Conservation (phyloP, 2,113 vertebrate genomes). For the Dinomys branickii region DNA sequence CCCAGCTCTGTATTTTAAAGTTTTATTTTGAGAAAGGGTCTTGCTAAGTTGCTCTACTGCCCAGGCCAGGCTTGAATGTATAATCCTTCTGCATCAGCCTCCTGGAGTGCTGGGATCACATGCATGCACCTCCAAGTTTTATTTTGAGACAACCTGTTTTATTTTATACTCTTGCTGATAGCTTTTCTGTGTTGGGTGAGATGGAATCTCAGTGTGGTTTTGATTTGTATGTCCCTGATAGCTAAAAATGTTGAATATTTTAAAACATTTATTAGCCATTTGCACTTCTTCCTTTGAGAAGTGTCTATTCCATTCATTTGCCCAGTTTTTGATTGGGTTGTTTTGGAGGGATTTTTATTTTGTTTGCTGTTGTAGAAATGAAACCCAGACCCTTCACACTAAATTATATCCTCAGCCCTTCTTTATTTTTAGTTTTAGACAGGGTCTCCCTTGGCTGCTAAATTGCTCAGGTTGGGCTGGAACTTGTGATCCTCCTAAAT, state of each 20-base stretch:
- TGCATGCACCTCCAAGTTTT: background rate
- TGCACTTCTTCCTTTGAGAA: background rate
- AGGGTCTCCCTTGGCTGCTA: background rate
- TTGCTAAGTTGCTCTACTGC: background rate
- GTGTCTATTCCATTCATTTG: background rate
- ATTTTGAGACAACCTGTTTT: background rate
- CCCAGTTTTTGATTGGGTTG: background rate
- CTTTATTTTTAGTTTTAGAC: background rate
- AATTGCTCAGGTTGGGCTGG: background rate
- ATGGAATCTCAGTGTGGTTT: background rate
- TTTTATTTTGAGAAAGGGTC: background rate
- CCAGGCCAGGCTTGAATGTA: background rate
- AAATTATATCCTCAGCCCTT: background rate
- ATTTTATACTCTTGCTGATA: background rate
- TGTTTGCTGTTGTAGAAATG: background rate
- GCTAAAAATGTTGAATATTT: background rate
- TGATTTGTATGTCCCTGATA: background rate
- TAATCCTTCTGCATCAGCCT: background rate
- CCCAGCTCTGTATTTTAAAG: background rate
- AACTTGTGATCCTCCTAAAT: background rate
- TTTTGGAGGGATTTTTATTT: background rate
- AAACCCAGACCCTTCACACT: background rate
- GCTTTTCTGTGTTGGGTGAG: background rate
- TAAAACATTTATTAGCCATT: background rate
- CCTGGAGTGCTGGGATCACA: background rate